These are phyloP conservation scores for zebrafish (Danio rerio) DNA, from an alignment of 2,113 vertebrate species.

Conservation along the genomic window GRCz12tu NC_133176.1:57708501-57709000, in stretches of 20 bases:
- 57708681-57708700: background rate
- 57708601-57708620: background rate
- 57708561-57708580: too few relatives aligned
- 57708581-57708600: background rate
- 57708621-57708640: conserved; percentile 18
- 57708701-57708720: background rate
- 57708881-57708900: background rate
- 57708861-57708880: background rate
- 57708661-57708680: background rate
- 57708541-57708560: too few relatives aligned
- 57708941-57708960: too few relatives aligned
- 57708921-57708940: too few relatives aligned
- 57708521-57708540: too few relatives aligned
- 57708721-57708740: conserved; percentile 15
- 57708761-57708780: background rate
- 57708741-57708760: conserved; percentile 9
- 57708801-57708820: background rate
- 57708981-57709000: too few relatives aligned
- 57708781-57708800: background rate
- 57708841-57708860: background rate
- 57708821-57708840: background rate
- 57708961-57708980: too few relatives aligned
- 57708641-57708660: conserved; percentile 12
- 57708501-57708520: background rate
- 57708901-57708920: background rate